These are phyloP conservation scores for Trichoplax adhaerens DNA, from an alignment of 37 sponge, comb jelly and placozoan species.

Conservation along the genomic window DNA sequence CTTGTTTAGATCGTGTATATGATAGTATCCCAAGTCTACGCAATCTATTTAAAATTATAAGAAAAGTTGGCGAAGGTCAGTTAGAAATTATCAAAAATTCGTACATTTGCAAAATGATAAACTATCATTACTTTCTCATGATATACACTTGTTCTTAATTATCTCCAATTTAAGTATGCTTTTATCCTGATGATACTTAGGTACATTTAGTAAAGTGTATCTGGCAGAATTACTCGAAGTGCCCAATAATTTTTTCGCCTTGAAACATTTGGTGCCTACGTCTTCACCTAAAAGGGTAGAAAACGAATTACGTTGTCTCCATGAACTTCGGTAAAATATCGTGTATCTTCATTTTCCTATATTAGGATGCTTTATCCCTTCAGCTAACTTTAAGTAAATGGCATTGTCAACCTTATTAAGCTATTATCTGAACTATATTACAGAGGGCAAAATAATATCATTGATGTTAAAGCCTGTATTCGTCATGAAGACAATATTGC, in stretches of 20 bases:
- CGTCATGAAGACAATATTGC: conserved; percentile 63
- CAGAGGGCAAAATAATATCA: conserved; percentile 58
- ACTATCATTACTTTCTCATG: too few relatives aligned
- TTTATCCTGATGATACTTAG: background rate
- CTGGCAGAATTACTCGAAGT: conserved; percentile 19
- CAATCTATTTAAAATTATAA: too few relatives aligned
- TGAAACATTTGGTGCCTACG: conserved; percentile 87
- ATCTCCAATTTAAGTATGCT: too few relatives aligned
- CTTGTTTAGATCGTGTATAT: too few relatives aligned
- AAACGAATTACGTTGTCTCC: conserved; percentile 69
- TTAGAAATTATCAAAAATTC: too few relatives aligned
- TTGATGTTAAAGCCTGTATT: conserved; percentile 40
- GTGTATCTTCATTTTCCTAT: background rate
- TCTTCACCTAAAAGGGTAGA: conserved; percentile 58
- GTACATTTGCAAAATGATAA: too few relatives aligned
- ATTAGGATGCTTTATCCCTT: background rate
- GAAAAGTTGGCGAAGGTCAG: too few relatives aligned
- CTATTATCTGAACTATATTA: conserved; percentile 2
- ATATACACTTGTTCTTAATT: too few relatives aligned
- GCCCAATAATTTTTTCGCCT: conserved; percentile 30
- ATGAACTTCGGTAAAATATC: conserved; percentile 41
- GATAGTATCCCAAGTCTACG: too few relatives aligned
- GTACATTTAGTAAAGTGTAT: conserved; percentile 85
- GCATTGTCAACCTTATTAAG: background rate
- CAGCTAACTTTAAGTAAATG: background rate